phyloP scores from a whole-genome alignment of 2,888 invertebrate species.

The Trypoxylon attenuatum region DNA sequence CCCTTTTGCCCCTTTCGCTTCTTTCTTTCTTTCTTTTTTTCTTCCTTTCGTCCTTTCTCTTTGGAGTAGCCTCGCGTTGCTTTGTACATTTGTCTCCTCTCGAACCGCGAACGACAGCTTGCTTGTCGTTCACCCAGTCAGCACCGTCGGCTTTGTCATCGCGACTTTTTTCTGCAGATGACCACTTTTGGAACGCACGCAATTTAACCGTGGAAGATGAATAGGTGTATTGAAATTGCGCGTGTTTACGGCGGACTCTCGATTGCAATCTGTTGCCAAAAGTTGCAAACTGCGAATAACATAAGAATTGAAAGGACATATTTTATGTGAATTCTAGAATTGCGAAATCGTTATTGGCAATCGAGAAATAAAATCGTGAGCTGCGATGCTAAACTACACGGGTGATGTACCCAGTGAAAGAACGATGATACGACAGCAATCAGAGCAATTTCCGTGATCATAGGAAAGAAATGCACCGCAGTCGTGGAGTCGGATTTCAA shows the following conservation, averaged over 20 bases:
- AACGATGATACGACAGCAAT: no score
- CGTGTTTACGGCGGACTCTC: no score
- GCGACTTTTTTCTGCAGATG: slow-evolving; percentile 11
- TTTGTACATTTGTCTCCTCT: slow-evolving; percentile 6
- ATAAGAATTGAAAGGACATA: no score
- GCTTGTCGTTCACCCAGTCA: slow-evolving; percentile 24
- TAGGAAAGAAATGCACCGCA: background rate
- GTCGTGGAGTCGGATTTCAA: slow-evolving; percentile 32
- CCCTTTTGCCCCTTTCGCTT: slow-evolving; percentile 20
- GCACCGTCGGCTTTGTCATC: slow-evolving; percentile 27
- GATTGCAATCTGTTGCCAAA: no score
- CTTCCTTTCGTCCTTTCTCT: slow-evolving; percentile 9
- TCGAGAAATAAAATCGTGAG: no score
- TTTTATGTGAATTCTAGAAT: no score
- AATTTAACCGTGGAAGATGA: no score
- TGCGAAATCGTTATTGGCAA: no score
- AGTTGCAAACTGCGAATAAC: no score
- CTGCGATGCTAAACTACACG: no score
- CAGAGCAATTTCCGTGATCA: background rate
- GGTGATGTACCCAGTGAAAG: no score
- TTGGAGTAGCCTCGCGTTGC: slow-evolving; percentile 18
- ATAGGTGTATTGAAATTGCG: no score
- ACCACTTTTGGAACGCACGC: background rate
- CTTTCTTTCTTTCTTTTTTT: slow-evolving; percentile 10
- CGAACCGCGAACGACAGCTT: slow-evolving; percentile 9